These are phyloP conservation scores for Mythimna impura DNA, from an alignment of 2,888 invertebrate species.

Conservation along the genomic window DNA sequence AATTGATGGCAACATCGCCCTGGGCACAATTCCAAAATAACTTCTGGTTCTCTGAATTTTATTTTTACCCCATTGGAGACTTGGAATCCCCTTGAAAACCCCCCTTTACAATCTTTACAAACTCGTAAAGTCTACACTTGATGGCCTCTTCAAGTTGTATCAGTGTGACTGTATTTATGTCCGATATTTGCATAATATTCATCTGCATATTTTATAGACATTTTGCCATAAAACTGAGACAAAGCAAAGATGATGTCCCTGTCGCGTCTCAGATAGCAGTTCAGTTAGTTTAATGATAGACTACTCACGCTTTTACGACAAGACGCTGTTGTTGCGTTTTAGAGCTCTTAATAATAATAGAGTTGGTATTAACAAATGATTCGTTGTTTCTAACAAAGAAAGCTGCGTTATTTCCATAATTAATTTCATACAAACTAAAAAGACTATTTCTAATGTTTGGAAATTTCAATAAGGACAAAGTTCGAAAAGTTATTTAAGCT, in stretches of 20 bases:
- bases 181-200: constrained; percentile 61
- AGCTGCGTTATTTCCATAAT: not conserved
- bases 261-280: constrained; percentile 30
- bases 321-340: constrained; percentile 9
- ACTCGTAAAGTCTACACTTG: constrained; percentile 61
- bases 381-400: not conserved
- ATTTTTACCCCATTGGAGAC: constrained; percentile 33
- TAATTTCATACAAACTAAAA: not conserved
- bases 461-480: not conserved
- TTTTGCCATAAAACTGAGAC: constrained; percentile 53
- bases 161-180: constrained; percentile 57
- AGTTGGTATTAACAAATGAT: not conserved
- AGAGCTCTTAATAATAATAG: constrained; percentile 1
- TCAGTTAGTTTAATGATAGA: constrained; percentile 37
- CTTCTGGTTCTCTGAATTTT: constrained; percentile 34
- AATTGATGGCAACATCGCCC: constrained; percentile 37
- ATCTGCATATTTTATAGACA: constrained; percentile 55
- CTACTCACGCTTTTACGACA: constrained; percentile 10
- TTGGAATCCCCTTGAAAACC: constrained; percentile 4
- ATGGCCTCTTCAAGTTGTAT: constrained; percentile 57
- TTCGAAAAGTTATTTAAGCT: not conserved
- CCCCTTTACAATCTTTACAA: constrained; percentile 56
- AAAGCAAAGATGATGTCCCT: constrained; percentile 43
- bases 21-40: constrained; percentile 45
- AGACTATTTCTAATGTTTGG: not conserved